Evolutionary conservation across 2,797 vertebrate genomes (phyloP), one percentile per base, ranked within the genome.

Genomic region (Uromys caudimaculatus): DNA sequence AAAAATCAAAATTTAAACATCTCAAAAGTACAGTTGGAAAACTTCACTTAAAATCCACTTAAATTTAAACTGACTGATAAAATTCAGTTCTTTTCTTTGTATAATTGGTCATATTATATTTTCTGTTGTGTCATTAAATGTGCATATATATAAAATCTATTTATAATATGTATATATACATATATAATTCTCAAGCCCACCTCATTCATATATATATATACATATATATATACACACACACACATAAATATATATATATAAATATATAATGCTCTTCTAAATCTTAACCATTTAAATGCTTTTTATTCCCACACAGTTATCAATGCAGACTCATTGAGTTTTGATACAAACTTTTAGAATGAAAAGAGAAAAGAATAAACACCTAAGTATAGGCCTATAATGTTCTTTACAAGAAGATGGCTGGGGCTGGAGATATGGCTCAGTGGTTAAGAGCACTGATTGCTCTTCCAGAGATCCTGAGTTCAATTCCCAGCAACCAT

Each of bases 1-100:
- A 84, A 96, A 95, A 91, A 92, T 94, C 32, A 94, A 91, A 94
- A 69, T 94, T 89, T 86, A 78, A 91, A 56, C 19, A 96, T 67
- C 13, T 41, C 35, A 76, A 92, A 90, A 93, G 95, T 19, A 67
- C n/a, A 94, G 29, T 0, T 69, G 32, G 1, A 44, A 83, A 89
- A 88, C 12, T 87, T 96, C 58, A 87, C 38, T 92, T 92, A 94
- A 44, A 89, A 52, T 58, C 58, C 2, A 94, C 9, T 73, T 73
- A 88, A 73, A 58, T 41, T 21, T 56, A 11, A 56, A 89, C n/a
- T 89, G 38, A 90, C 44, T 69, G 21, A 64, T 44, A 90, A 90
- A 78, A 71, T 13, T 82, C 17, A 58, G 21, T 44, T 50, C 1
- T 78, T 35, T 16, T 3, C 9, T n/a, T 62, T 54, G 21, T 10